phyloP scores from a whole-genome alignment of 92 coral and sea anemone species.

The Ricordea florida region DNA sequence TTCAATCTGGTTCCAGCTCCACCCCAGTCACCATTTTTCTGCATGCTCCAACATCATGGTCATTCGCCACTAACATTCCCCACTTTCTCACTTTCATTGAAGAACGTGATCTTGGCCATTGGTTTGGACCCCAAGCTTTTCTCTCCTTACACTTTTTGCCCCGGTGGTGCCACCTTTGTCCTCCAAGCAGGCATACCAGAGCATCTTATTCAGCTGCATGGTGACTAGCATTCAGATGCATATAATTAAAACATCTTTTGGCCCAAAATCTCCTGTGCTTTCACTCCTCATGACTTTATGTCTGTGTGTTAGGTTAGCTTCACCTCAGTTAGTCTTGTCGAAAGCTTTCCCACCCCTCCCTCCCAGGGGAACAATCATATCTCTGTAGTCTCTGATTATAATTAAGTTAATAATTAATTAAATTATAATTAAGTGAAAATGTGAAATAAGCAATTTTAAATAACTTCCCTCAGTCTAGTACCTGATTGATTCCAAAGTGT shows the following conservation, averaged over 20 bases:
- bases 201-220: slow-evolving; percentile 3
- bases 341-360: too few relatives aligned
- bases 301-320: neutral
- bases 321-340: too few relatives aligned
- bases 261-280: too few relatives aligned
- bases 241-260: too few relatives aligned
- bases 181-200: slow-evolving; percentile 25
- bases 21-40: neutral
- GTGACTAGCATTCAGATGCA: slow-evolving; percentile 9
- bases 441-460: neutral
- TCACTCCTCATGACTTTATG: neutral
- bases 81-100: neutral
- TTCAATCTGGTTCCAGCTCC: slow-evolving; percentile 3
- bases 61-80: neutral
- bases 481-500: slow-evolving; percentile 89
- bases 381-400: too few relatives aligned
- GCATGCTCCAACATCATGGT: neutral
- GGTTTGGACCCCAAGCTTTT: slow-evolving; percentile 5
- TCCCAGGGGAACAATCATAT: too few relatives aligned
- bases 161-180: slow-evolving; percentile 2
- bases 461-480: slow-evolving; percentile 13
- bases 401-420: too few relatives aligned
- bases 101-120: neutral
- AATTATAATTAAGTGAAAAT: neutral
- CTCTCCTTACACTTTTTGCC: slow-evolving; percentile 15